Percentiles rank a stretch among this genome's conserved stretches.
Evolutionary conservation across 2,113 vertebrate species (phyloP).

Genomic region (Lucifuga dentata): DNA sequence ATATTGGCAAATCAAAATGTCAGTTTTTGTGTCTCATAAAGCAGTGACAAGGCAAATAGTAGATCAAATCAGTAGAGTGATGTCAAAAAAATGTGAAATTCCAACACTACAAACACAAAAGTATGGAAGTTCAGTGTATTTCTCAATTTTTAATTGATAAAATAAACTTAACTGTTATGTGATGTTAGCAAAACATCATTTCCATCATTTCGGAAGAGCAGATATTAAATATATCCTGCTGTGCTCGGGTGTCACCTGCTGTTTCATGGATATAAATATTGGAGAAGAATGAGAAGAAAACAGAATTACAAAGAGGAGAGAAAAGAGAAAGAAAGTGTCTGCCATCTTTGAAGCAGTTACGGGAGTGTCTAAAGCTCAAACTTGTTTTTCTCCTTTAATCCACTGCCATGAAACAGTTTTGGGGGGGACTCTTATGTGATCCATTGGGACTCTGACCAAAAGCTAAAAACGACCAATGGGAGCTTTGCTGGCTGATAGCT

Average conservation of each 20-base stretch:
- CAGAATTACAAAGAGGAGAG: slow-evolving; percentile 30
- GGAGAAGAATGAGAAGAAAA: background rate
- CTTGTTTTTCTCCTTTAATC: slow-evolving; percentile 66
- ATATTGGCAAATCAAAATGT: too few species aligned
- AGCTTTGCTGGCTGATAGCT: slow-evolving; percentile 28
- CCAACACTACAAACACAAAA: too few species aligned
- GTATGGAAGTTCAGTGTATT: too few species aligned
- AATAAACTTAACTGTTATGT: too few species aligned
- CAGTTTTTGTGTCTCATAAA: too few species aligned
- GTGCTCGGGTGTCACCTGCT: slow-evolving; percentile 48
- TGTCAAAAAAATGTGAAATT: too few species aligned
- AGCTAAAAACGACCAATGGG: slow-evolving; percentile 37
- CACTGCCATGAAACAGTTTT: slow-evolving; percentile 36
- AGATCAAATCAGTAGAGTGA: too few species aligned
- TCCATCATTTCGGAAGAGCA: slow-evolving; percentile 28
- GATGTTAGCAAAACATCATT: too few species aligned
- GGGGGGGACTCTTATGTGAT: slow-evolving; percentile 43
- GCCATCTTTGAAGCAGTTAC: slow-evolving; percentile 39
- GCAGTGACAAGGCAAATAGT: too few species aligned
- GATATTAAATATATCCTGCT: slow-evolving; percentile 41
- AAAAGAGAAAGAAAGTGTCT: slow-evolving; percentile 4
- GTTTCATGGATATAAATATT: slow-evolving; percentile 53
- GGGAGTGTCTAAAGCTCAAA: slow-evolving; percentile 62
- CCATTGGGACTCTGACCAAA: slow-evolving; percentile 47
- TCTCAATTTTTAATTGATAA: too few species aligned